Percentiles rank a stretch among this genome's conserved stretches.
Conservation (phyloP, 2,888 invertebrate genomes). For the Aphodius sticticus region DNA sequence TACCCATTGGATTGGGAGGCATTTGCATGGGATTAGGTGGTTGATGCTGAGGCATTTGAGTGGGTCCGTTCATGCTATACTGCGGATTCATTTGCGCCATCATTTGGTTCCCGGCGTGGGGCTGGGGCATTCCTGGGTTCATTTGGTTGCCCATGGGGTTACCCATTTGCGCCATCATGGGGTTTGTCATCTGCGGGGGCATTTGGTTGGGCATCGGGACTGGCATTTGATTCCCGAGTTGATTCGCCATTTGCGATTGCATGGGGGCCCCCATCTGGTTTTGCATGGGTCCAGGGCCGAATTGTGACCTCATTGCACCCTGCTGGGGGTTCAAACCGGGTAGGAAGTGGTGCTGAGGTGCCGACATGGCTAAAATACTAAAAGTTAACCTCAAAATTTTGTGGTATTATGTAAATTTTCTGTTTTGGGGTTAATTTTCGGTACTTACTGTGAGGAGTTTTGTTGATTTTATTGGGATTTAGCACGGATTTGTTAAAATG, state of each 20-base stretch:
- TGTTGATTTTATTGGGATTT: too few species aligned
- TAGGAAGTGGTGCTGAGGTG: slow-evolving; percentile 77
- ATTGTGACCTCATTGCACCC: slow-evolving; percentile 70
- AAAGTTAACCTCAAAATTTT: too few species aligned
- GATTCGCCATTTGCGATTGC: slow-evolving; percentile 58
- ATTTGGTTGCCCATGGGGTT: slow-evolving; percentile 50
- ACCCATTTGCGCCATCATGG: slow-evolving; percentile 61
- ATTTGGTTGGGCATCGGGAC: slow-evolving; percentile 61
- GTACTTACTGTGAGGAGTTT: too few species aligned
- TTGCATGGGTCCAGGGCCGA: slow-evolving; percentile 70
- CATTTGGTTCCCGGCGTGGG: slow-evolving; percentile 60
- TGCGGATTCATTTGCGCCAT: slow-evolving; percentile 56
- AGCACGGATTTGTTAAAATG: too few species aligned
- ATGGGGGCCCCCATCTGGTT: slow-evolving; percentile 64
- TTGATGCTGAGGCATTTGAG: slow-evolving; percentile 51
- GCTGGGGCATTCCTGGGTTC: slow-evolving; percentile 47
- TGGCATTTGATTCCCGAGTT: slow-evolving; percentile 54
- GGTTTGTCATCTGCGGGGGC: slow-evolving; percentile 66
- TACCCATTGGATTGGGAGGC: slow-evolving; percentile 44
- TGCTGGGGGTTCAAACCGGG: slow-evolving; percentile 70
- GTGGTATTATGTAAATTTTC: too few species aligned
- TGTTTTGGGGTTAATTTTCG: too few species aligned
- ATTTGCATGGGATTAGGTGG: slow-evolving; percentile 56
- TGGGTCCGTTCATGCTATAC: slow-evolving; percentile 52
- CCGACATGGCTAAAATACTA: slow-evolving; percentile 65